Conservation (phyloP, 2,797 vertebrate genomes). For the Limnodromus scolopaceus region DNA sequence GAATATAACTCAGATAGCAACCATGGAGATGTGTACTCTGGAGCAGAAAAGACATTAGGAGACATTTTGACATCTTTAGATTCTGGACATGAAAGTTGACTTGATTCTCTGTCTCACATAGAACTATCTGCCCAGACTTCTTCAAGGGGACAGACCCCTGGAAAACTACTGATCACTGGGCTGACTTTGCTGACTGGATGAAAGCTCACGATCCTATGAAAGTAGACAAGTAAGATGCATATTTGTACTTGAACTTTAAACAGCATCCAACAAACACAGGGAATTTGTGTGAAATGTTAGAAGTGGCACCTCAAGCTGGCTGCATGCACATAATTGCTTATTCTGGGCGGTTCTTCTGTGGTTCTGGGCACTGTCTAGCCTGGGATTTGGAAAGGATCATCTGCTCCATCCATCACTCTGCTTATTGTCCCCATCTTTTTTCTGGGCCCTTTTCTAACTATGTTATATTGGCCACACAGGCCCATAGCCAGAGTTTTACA, state of each 20-base stretch:
- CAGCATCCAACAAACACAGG: not conserved
- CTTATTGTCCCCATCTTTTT: not conserved
- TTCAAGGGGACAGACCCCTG: slow-evolving; percentile 89
- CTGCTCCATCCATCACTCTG: not conserved
- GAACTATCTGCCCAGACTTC: slow-evolving; percentile 90
- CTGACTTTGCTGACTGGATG: slow-evolving; percentile 87
- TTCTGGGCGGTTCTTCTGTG: not conserved
- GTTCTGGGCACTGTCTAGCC: not conserved
- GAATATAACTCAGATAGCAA: not conserved
- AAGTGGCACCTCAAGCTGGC: not conserved
- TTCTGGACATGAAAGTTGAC: not conserved
- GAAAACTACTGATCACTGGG: slow-evolving; percentile 83
- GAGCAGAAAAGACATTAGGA: not conserved
- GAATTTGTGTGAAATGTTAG: not conserved
- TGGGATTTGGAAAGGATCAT: not conserved
- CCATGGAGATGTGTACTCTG: not conserved
- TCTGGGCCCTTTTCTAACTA: not conserved
- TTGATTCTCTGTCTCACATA: slow-evolving; percentile 51
- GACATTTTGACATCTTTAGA: not conserved
- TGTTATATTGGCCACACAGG: not conserved
- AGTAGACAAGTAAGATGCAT: slow-evolving; percentile 84
- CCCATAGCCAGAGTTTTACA: not conserved
- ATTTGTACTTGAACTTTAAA: not conserved
- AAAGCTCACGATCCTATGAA: slow-evolving; percentile 82
- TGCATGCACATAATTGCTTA: not conserved